Evolutionary conservation across 2,888 invertebrate species (phyloP).

Genomic region (Nyleta sp.): DNA sequence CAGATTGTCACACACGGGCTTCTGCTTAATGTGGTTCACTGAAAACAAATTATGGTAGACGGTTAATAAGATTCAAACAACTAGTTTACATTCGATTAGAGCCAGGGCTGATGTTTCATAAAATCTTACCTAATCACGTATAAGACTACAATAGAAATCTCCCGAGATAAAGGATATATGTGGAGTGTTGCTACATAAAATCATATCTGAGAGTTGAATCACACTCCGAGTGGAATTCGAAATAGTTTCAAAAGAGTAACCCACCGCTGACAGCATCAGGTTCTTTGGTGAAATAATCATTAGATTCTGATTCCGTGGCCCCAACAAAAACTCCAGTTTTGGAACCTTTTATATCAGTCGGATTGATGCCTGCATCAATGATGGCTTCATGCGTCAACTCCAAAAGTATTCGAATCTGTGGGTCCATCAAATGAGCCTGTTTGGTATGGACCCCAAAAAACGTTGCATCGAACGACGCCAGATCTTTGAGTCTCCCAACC

Average conservation of each 20-base stretch:
- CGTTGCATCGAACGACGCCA: slow-evolving; percentile 92
- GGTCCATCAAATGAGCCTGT: slow-evolving; percentile 96
- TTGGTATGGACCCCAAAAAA: slow-evolving; percentile 96
- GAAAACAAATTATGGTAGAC: too few relatives aligned
- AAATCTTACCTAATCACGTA: slow-evolving; percentile 32
- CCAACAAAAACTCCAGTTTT: slow-evolving; percentile 98
- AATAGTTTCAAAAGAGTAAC: slow-evolving; percentile 30
- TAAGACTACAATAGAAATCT: slow-evolving; percentile 41
- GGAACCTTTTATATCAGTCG: slow-evolving; percentile 91
- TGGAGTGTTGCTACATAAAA: slow-evolving; percentile 30
- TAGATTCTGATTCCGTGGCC: slow-evolving; percentile 94
- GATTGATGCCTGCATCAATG: slow-evolving; percentile 83
- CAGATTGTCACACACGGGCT: background rate
- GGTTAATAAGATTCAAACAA: background rate
- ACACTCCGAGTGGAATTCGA: slow-evolving; percentile 26
- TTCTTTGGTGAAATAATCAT: background rate
- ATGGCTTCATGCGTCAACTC: background rate
- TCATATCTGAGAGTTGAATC: slow-evolving; percentile 41
- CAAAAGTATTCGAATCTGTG: slow-evolving; percentile 93
- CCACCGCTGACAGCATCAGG: too few relatives aligned
- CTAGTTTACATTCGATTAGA: slow-evolving; percentile 24
- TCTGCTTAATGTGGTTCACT: background rate
- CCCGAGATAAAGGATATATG: slow-evolving; percentile 22
- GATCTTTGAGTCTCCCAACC: slow-evolving; percentile 90
- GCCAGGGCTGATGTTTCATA: background rate